These are phyloP conservation scores for Zoanthus solanderi DNA, from an alignment of 92 coral and sea anemone species.

Conservation along the genomic window DNA sequence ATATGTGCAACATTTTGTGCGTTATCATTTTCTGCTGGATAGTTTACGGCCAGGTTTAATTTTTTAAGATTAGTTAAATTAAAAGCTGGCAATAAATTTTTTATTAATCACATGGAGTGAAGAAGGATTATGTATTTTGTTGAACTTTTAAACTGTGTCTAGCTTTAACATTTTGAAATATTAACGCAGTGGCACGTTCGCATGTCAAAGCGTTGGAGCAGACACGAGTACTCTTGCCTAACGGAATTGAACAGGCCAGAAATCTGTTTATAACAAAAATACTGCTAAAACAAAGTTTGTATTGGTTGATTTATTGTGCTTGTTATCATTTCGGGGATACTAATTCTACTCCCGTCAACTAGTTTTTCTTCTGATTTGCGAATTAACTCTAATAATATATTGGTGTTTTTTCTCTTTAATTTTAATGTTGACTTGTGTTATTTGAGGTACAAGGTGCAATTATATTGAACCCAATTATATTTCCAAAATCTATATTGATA, in stretches of 20 bases:
- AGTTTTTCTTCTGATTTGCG: not conserved
- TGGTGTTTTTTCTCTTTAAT: not conserved
- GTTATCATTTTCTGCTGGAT: not conserved
- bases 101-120: conserved; percentile 12
- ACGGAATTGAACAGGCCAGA: not conserved
- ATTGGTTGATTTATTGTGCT: not conserved
- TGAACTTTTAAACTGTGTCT: not conserved
- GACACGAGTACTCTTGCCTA: not conserved
- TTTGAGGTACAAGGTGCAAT: not conserved
- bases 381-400: not conserved
- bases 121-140: not conserved
- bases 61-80: not conserved
- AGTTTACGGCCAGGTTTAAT: not conserved
- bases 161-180: not conserved
- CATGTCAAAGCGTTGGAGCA: not conserved
- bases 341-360: too few relatives aligned
- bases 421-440: not conserved
- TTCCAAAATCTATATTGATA: conserved; percentile 17
- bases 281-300: not conserved
- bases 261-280: not conserved
- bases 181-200: not conserved
- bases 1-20: not conserved
- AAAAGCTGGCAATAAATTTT: not conserved
- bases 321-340: too few relatives aligned
- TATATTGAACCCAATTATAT: conserved; percentile 22